Base-by-base conservation (phyloP, 2,888 invertebrate genomes). In the Drosophila pegasa region DNA sequence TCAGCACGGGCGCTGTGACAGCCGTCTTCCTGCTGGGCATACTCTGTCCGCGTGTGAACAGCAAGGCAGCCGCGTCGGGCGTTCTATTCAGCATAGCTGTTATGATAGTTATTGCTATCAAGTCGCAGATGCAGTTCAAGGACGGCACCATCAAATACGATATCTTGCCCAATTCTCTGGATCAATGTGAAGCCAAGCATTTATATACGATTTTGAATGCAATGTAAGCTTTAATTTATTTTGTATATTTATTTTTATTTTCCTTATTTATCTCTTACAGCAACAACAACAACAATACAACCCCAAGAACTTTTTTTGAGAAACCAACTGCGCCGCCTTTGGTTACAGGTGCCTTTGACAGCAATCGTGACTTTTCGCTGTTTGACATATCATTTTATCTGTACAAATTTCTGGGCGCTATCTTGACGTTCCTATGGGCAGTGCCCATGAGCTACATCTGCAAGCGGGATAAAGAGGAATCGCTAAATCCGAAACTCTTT, bases 11-110 rank as follows among this genome's bases (percentile, higher is more conserved):
- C 2, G 94, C 95, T 10, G 94, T 95, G 5, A 93, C 95, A 63
- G 95, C 95, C 1, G 93, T 95, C 0, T 95, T 95, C 81, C 93
- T 94, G 6, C 88, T 95, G 33, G 95, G 95, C n/a, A 94, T 95
- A 93, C 92, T 95, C 58, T 92, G 95, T 61, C 95, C 96, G 0
- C 95, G 94, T 91, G 92, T 93, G 0, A 94, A 94, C 88, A 92
- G 87, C 43, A 90, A 88, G 64, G 92, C 89, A 16, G 92, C 90
- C 3, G 71, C 89, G 3, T 62, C 78, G 9, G 87, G 90, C 9
- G 80, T 91, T 27, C 22, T 88, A 1, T 81, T 89, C 38, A 91
- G 91, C 60, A 74, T 92, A 5, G 1, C 67, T 0, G 59, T 61
- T 2, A 87, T 92, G 79, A 7, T 84, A 1, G 88, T 88, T 83